Percentiles rank a stretch among this genome's conserved stretches.
Conservation (phyloP, 64 coral and sea anemone species). For the Cladopsammia gracilis region DNA sequence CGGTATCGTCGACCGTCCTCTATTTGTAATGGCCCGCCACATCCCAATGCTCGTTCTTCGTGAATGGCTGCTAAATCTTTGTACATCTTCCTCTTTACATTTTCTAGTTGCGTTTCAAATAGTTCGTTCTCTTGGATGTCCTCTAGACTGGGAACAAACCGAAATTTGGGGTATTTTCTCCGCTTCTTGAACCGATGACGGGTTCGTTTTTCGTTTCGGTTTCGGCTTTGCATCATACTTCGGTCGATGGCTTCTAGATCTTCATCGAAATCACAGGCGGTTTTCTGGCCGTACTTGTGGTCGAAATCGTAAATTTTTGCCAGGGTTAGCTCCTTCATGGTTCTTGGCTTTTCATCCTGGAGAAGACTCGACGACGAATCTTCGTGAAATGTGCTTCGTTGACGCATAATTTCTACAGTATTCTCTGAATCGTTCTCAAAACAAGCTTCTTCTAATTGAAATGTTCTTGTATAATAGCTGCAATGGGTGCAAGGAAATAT, state of each 20-base stretch:
- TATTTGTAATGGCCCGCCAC: background rate
- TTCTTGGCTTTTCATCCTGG: background rate
- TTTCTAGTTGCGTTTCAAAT: conserved; percentile 15
- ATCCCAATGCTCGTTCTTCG: conserved; percentile 22
- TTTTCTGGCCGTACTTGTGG: conserved; percentile 69
- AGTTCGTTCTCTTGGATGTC: conserved; percentile 66
- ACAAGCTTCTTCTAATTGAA: too few relatives aligned
- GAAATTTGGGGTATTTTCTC: conserved; percentile 40
- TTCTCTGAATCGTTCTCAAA: too few relatives aligned
- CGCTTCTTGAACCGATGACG: conserved; percentile 51
- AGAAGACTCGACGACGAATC: background rate
- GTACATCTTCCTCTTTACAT: background rate
- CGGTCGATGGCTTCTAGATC: conserved; percentile 12
- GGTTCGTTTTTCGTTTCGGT: background rate
- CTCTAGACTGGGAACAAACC: conserved; percentile 67
- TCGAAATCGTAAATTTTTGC: conserved; percentile 73
- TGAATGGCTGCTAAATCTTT: conserved; percentile 40
- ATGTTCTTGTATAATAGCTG: too few relatives aligned
- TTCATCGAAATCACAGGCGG: conserved; percentile 14
- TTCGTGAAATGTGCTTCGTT: conserved; percentile 12
- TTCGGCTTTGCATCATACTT: conserved; percentile 44
- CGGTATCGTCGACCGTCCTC: conserved; percentile 1
- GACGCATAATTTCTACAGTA: background rate
- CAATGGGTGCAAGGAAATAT: too few relatives aligned
- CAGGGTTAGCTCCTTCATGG: conserved; percentile 40